A percentile compares a stretch with the other conserved stretches of the same genome.
phyloP scores from a whole-genome alignment of 2,113 vertebrate species.

The Phodopus roborovskii region DNA sequence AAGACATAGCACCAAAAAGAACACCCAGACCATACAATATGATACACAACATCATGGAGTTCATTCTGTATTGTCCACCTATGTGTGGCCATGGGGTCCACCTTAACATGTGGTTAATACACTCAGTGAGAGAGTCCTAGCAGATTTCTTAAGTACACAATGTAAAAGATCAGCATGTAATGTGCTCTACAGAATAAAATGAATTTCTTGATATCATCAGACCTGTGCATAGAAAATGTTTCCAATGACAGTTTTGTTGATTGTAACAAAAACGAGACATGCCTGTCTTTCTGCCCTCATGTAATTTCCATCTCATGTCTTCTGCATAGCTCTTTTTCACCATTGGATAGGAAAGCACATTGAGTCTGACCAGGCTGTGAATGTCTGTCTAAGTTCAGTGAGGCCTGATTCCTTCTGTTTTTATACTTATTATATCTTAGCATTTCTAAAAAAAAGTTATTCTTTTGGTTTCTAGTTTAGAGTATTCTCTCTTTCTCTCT shows the following conservation, averaged over 20 bases:
- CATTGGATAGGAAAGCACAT: not conserved
- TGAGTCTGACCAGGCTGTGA: not conserved
- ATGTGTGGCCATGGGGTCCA: fast-evolving
- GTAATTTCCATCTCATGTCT: not conserved
- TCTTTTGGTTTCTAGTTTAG: not conserved
- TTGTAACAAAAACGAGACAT: not conserved
- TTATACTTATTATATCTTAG: not conserved
- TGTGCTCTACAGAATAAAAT: not conserved
- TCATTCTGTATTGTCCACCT: not conserved
- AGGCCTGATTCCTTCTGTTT: not conserved
- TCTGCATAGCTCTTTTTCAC: no score
- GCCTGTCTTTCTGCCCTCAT: not conserved
- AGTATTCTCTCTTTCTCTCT: no score
- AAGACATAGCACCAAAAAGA: not conserved
- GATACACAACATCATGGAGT: not conserved
- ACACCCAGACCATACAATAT: no score
- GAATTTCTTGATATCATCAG: not conserved
- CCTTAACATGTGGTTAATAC: not conserved
- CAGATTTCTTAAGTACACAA: not conserved
- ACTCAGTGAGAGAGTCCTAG: not conserved
- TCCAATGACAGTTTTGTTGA: not conserved
- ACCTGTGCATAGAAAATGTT: not conserved
- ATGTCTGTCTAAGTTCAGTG: not conserved
- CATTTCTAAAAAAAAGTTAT: not conserved
- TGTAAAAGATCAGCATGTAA: not conserved